Conservation (phyloP, 2,797 vertebrate genomes). For the Scomberomorus guttatus region DNA sequence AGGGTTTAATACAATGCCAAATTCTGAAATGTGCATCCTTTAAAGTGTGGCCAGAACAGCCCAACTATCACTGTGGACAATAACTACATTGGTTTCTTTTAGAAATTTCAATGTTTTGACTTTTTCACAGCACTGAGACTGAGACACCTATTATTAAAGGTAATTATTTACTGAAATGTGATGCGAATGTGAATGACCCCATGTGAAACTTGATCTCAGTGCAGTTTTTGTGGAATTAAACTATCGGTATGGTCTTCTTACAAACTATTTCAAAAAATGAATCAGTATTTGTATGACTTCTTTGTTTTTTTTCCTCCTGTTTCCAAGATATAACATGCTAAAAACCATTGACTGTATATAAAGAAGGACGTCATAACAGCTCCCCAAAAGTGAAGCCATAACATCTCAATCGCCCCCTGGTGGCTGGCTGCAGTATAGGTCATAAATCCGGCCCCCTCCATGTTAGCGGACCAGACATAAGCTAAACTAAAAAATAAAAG, state of each 20-base stretch:
- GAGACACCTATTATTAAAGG: not conserved
- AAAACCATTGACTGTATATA: too few species aligned
- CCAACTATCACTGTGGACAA: not conserved
- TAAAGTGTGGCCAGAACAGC: constrained; percentile 19
- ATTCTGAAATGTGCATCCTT: not conserved
- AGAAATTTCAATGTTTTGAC: not conserved
- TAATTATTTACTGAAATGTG: constrained; percentile 16
- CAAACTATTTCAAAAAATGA: not conserved
- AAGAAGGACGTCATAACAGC: too few species aligned
- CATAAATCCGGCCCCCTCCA: too few species aligned
- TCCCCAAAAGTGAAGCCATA: too few species aligned
- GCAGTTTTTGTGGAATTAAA: not conserved
- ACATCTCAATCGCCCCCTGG: too few species aligned
- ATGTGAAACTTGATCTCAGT: not conserved
- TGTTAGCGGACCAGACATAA: too few species aligned
- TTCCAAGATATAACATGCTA: not conserved
- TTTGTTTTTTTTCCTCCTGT: not conserved
- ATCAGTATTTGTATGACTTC: not conserved
- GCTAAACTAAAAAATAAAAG: too few species aligned
- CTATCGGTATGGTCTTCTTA: not conserved
- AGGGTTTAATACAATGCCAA: constrained; percentile 7
- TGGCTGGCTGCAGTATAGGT: too few species aligned
- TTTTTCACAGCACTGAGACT: not conserved
- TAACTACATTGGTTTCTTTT: not conserved
- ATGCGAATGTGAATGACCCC: not conserved